These are phyloP conservation scores for Acleris sparsana DNA, from an alignment of 2,888 invertebrate genomes.

Conservation along the genomic window DNA sequence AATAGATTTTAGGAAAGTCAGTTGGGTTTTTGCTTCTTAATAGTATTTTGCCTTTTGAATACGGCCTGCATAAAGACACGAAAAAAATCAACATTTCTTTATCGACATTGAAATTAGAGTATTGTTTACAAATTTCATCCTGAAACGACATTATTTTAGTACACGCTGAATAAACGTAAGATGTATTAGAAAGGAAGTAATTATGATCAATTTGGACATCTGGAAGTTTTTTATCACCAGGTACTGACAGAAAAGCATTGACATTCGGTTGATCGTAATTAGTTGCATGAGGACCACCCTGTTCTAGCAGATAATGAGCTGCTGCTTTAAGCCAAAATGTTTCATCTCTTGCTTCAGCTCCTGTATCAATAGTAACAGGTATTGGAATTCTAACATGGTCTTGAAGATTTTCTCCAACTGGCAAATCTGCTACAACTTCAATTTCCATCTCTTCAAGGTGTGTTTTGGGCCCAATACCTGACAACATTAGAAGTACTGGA, in stretches of 20 bases:
- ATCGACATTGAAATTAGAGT: constrained; percentile 61
- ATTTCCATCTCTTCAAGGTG: constrained; percentile 59
- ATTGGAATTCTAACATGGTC: constrained; percentile 76
- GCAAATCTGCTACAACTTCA: constrained; percentile 58
- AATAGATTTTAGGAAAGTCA: constrained; percentile 67
- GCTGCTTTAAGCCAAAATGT: constrained; percentile 66
- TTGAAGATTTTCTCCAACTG: constrained; percentile 76
- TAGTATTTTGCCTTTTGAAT: constrained; percentile 65
- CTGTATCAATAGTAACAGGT: constrained; percentile 64
- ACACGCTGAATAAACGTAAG: constrained; percentile 64
- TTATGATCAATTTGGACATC: constrained; percentile 77
- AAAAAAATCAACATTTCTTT: constrained; percentile 69
- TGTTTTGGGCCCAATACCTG: constrained; percentile 67
- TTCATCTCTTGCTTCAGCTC: constrained; percentile 57
- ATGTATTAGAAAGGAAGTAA: constrained; percentile 69
- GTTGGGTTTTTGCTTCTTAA: constrained; percentile 57
- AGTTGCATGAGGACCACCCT: constrained; percentile 67
- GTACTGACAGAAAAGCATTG: constrained; percentile 70
- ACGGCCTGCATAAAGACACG: constrained; percentile 68
- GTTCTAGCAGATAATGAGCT: constrained; percentile 67
- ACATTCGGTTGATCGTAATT: constrained; percentile 74
- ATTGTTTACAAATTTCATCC: constrained; percentile 67
- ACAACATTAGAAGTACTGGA: constrained; percentile 66
- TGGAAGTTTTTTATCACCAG: constrained; percentile 58
- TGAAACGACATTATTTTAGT: constrained; percentile 59